These are phyloP conservation scores for Helarctos malayanus DNA, from an alignment of 2,797 vertebrate species.

Conservation along the genomic window DNA sequence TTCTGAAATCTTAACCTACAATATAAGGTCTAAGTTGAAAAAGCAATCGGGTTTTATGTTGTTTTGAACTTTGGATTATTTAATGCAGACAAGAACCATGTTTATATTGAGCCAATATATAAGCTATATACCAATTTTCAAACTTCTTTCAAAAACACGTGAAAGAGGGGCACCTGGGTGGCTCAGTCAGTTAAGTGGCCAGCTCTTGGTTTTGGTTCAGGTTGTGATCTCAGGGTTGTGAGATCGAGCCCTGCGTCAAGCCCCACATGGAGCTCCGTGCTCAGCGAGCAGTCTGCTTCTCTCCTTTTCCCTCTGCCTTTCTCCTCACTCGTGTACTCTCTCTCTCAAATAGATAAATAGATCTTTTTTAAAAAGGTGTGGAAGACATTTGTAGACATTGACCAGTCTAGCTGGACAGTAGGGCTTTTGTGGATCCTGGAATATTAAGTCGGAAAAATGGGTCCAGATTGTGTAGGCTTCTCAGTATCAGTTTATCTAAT, in stretches of 20 bases:
- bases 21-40: neutral
- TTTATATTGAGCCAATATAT: neutral
- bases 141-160: neutral
- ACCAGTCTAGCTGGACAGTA: neutral
- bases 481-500: neutral
- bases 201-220: neutral
- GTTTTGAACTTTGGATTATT: neutral
- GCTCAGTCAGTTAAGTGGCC: neutral
- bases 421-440: neutral
- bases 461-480: neutral
- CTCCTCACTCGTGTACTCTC: neutral
- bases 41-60: neutral
- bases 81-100: neutral
- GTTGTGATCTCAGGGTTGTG: neutral
- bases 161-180: neutral
- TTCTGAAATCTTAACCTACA: conserved; percentile 39
- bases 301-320: neutral
- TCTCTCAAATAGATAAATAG: neutral
- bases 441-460: neutral
- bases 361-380: neutral
- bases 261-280: neutral
- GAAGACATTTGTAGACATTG: conserved; percentile 1
- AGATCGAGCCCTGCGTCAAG: neutral
- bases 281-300: neutral
- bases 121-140: neutral